Conservation (phyloP, 2,888 invertebrate species). For the Noctua janthe region DNA sequence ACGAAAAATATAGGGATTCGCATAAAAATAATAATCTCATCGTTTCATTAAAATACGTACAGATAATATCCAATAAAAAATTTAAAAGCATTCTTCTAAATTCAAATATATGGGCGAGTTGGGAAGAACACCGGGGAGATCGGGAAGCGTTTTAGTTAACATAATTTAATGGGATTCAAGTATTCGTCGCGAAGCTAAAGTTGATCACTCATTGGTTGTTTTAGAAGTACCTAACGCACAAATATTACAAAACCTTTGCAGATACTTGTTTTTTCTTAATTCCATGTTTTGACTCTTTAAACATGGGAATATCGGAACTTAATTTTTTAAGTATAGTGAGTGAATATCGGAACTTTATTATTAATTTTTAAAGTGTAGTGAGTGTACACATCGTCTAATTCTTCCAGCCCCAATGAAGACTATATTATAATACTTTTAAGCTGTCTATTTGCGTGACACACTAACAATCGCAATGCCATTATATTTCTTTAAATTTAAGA, state of each 20-base stretch:
- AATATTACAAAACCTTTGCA: background rate
- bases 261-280: background rate
- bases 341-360: no score
- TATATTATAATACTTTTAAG: no score
- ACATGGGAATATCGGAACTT: no score
- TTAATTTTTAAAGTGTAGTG: no score
- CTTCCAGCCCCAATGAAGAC: no score
- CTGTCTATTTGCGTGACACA: no score
- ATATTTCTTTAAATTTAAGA: no score
- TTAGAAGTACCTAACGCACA: background rate
- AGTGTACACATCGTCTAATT: no score
- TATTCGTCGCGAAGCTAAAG: conserved; percentile 47
- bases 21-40: conserved; percentile 19
- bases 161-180: conserved; percentile 65
- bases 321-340: no score
- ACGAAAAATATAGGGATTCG: background rate
- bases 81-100: conserved; percentile 45
- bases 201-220: conserved; percentile 14
- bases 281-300: no score
- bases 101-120: conserved; percentile 51
- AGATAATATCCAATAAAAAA: conserved; percentile 46
- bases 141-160: conserved; percentile 60
- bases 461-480: no score
- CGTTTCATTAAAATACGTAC: conserved; percentile 38
- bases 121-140: conserved; percentile 38